Evolutionary conservation across 2,797 vertebrate species (phyloP).

Genomic region (Eidolon dupreanum): DNA sequence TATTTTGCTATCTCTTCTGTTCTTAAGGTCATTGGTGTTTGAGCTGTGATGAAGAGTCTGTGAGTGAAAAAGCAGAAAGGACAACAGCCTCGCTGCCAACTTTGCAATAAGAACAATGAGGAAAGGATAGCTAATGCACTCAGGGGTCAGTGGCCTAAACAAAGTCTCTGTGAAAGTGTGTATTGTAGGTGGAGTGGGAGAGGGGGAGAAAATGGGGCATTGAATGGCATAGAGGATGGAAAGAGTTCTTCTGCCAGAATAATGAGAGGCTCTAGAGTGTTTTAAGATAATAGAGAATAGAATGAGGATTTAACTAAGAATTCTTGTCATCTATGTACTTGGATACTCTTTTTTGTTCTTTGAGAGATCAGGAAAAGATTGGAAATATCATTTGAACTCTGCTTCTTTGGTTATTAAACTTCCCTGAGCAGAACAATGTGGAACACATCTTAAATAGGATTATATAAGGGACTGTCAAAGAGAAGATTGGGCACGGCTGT

Average conservation of each 20-base stretch:
- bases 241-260: neutral
- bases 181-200: neutral
- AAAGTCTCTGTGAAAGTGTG: neutral
- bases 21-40: neutral
- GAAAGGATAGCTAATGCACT: neutral
- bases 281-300: neutral
- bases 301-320: neutral
- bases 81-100: neutral
- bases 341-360: neutral
- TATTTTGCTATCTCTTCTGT: neutral
- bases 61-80: neutral
- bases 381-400: neutral
- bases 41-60: neutral
- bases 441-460: neutral
- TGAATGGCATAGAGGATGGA: too few relatives aligned
- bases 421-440: neutral
- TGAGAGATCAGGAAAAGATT: neutral
- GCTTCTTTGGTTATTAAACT: neutral
- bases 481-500: neutral
- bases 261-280: neutral
- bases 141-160: neutral
- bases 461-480: neutral
- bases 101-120: neutral
- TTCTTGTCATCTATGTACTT: neutral
- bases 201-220: neutral